Evolutionary conservation across 2,113 vertebrate species (phyloP).

Genomic region (Megaleporinus macrocephalus): DNA sequence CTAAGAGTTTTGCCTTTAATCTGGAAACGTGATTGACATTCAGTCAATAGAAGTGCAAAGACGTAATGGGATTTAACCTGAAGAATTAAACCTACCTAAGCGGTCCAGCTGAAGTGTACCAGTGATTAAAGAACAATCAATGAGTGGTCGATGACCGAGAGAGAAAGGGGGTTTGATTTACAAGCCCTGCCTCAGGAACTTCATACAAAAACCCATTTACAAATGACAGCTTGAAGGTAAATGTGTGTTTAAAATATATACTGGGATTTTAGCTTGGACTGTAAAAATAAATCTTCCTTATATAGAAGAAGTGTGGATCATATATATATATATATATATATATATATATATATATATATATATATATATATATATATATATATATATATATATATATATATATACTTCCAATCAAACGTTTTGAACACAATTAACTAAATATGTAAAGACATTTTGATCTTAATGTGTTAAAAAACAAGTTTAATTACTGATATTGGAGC

Average conservation of each 20-base stretch:
- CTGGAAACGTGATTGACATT: not conserved
- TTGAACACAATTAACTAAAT: no score
- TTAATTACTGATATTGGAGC: no score
- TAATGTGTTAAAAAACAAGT: no score
- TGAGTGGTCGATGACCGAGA: not conserved
- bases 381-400: no score
- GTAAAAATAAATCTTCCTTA: no score
- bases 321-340: no score
- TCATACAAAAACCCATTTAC: not conserved
- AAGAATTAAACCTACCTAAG: not conserved
- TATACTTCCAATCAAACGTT: no score
- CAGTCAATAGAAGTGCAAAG: not conserved
- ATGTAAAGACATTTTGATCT: no score
- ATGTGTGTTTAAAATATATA: not conserved
- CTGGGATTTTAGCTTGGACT: no score
- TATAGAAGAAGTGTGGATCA: no score
- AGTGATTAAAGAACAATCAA: conserved; percentile 11
- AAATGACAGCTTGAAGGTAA: not conserved
- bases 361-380: no score
- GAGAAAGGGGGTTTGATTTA: not conserved
- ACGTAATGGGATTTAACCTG: not conserved
- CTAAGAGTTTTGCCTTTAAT: conserved; percentile 5
- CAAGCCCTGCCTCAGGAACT: not conserved
- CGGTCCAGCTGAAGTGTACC: not conserved
- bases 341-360: no score